Evolutionary conservation across 2,113 vertebrate species (phyloP).

Genomic region (Charina bottae): DNA sequence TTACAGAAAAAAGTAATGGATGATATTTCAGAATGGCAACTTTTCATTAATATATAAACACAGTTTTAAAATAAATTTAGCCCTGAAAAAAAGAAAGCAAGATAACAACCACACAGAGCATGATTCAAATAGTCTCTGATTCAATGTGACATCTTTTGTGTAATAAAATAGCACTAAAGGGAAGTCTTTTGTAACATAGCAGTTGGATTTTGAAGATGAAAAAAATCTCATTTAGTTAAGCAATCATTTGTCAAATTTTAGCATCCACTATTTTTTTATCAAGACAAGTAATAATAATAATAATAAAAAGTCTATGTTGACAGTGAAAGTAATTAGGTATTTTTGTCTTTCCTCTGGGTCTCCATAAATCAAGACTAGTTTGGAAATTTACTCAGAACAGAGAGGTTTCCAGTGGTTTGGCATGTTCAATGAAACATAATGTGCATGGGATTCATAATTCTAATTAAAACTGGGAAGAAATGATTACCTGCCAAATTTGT

Average conservation of each 20-base stretch:
- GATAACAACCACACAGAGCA: constrained; percentile 26
- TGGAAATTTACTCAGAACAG: not conserved
- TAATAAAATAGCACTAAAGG: not conserved
- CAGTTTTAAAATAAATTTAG: constrained; percentile 61
- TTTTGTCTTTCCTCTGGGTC: not conserved
- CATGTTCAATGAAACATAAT: not conserved
- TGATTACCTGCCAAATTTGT: no score
- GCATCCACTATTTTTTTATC: not conserved
- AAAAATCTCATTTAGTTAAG: constrained; percentile 4
- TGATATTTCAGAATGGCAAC: constrained; percentile 56
- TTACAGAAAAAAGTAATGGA: constrained; percentile 46
- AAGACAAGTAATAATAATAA: not conserved
- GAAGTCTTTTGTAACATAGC: not conserved
- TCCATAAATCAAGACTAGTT: not conserved
- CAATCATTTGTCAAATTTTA: not conserved
- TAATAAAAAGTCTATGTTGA: not conserved
- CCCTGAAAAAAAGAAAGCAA: constrained; percentile 48
- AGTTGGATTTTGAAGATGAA: not conserved
- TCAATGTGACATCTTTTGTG: not conserved
- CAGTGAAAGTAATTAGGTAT: not conserved
- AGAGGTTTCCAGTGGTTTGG: not conserved
- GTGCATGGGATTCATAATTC: not conserved
- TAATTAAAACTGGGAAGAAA: not conserved
- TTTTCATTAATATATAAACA: constrained; percentile 46
- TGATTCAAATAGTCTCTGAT: not conserved